phyloP scores from a whole-genome alignment of 1,140 invertebrate genomes.

The Andrena cerasifolii region DNA sequence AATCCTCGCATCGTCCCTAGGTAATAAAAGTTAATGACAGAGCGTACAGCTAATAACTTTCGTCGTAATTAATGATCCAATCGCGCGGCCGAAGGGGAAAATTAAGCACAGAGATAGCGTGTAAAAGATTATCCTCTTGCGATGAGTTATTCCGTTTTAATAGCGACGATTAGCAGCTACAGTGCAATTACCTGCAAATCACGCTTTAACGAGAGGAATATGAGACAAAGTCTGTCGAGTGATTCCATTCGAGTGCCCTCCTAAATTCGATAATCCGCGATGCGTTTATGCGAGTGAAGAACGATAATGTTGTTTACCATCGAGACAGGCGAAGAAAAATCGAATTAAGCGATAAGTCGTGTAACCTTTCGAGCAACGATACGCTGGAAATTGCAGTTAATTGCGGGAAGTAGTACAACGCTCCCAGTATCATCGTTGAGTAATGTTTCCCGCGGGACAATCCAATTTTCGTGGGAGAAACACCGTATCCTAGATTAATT shows the following conservation, averaged over 20 bases:
- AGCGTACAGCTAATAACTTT: background rate
- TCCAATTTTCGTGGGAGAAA: too few relatives aligned
- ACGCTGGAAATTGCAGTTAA: too few relatives aligned
- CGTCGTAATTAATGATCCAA: background rate
- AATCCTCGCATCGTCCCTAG: too few relatives aligned
- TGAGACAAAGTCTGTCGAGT: background rate
- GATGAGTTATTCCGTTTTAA: slow-evolving; percentile 15
- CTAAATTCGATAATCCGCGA: background rate
- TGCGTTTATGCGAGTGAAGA: background rate
- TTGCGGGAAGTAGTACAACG: too few relatives aligned
- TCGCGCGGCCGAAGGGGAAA: background rate
- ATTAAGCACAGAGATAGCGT: background rate
- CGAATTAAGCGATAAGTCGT: background rate
- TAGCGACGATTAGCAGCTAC: background rate
- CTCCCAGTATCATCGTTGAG: too few relatives aligned
- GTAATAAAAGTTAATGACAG: too few relatives aligned
- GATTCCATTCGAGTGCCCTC: slow-evolving; percentile 7
- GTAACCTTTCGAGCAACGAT: background rate
- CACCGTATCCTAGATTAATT: too few relatives aligned
- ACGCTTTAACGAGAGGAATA: background rate
- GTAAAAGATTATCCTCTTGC: too few relatives aligned
- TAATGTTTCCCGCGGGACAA: too few relatives aligned
- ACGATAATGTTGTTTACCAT: background rate
- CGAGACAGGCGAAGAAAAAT: background rate
- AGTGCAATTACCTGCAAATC: slow-evolving; percentile 4